These are phyloP conservation scores for Herpailurus yagouaroundi DNA, from an alignment of 2,113 vertebrate genomes.

Conservation along the genomic window DNA sequence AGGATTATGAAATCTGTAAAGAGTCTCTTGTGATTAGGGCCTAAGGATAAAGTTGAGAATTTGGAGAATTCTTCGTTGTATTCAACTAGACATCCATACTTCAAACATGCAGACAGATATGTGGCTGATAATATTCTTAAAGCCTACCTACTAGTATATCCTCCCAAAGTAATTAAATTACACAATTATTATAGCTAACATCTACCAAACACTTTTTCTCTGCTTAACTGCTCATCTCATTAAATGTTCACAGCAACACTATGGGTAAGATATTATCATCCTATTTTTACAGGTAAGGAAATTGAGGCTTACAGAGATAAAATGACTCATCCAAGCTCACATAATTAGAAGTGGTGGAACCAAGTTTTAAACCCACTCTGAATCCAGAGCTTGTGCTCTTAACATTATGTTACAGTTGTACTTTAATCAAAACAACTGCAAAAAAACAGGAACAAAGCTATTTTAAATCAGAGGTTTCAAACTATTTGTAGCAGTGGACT, in stretches of 20 bases:
- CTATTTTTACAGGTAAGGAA: slow-evolving; percentile 24
- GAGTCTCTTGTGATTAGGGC: not conserved
- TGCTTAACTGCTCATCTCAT: not conserved
- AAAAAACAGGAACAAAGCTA: slow-evolving; percentile 9
- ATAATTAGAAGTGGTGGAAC: not conserved
- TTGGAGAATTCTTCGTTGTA: not conserved
- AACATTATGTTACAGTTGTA: not conserved
- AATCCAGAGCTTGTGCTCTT: not conserved
- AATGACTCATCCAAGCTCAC: slow-evolving; percentile 19
- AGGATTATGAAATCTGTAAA: not conserved
- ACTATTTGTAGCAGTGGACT: not conserved
- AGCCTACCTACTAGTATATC: not conserved
- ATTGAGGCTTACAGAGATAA: slow-evolving; percentile 16
- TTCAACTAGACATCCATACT: not conserved
- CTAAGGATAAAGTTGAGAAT: not conserved
- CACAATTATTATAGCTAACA: not conserved
- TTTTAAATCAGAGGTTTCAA: slow-evolving; percentile 16
- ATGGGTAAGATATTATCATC: not conserved
- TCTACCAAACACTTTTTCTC: slow-evolving; percentile 17
- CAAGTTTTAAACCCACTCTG: slow-evolving; percentile 37
- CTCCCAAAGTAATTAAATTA: not conserved
- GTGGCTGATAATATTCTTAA: not conserved
- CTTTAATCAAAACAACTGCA: slow-evolving; percentile 16
- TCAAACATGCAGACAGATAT: not conserved
- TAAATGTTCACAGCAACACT: not conserved